These are phyloP conservation scores for Hycleus cichorii DNA, from an alignment of 1,140 invertebrate genomes.

Conservation along the genomic window DNA sequence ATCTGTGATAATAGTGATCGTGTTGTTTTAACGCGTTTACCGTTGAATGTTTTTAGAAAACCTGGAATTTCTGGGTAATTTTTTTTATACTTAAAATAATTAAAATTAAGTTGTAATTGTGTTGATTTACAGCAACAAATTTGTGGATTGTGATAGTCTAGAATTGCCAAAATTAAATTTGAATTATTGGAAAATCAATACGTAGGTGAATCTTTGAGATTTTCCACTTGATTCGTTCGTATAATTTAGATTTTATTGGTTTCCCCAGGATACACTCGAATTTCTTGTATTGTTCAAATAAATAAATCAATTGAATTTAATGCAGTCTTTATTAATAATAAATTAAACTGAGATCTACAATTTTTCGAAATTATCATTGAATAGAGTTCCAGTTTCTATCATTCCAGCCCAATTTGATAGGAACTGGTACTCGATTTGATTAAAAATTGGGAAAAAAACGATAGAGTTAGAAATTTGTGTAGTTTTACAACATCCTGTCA, in stretches of 20 bases:
- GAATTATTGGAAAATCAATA: slow-evolving; percentile 33
- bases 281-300: no score
- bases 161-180: slow-evolving; percentile 47
- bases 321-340: no score
- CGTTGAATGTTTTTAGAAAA: slow-evolving; percentile 49
- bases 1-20: slow-evolving; percentile 76
- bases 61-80: slow-evolving; percentile 48
- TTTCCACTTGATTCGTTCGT: no score
- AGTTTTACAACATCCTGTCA: neutral
- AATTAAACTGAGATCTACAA: no score
- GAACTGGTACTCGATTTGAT: neutral
- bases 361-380: no score
- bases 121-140: slow-evolving; percentile 45
- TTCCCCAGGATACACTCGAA: neutral
- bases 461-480: neutral
- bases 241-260: no score
- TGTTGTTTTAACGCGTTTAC: slow-evolving; percentile 44
- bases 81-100: slow-evolving; percentile 15
- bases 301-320: no score
- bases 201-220: no score
- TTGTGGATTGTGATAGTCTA: slow-evolving; percentile 45
- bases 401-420: slow-evolving; percentile 17
- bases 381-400: slow-evolving; percentile 7
- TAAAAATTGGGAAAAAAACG: neutral
- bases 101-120: no score